phyloP scores from a whole-genome alignment of 2,888 invertebrate genomes.

The Brachylomia viminalis region DNA sequence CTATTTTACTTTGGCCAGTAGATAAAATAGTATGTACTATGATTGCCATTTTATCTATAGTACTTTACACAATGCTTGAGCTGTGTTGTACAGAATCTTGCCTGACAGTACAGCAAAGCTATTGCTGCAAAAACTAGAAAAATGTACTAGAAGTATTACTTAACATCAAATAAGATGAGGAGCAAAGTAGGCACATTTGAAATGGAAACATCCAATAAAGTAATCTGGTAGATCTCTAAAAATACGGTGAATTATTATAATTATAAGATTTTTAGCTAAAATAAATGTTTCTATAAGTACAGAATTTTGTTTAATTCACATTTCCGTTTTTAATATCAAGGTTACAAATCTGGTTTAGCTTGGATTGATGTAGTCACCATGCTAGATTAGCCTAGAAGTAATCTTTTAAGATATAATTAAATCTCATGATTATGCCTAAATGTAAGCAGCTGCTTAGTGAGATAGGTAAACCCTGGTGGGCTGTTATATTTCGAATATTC shows the following conservation, averaged over 20 bases:
- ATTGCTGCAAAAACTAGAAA: conserved; percentile 2
- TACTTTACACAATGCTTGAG: conserved; percentile 7
- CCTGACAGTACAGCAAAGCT: conserved; percentile 12
- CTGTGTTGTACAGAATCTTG: conserved; percentile 26
- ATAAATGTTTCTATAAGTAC: conserved; percentile 52
- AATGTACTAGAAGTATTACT: conserved; percentile 9
- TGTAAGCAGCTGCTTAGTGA: background rate
- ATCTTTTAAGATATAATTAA: background rate
- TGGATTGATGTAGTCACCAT: background rate
- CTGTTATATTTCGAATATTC: too few relatives aligned
- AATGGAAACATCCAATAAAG: conserved; percentile 5
- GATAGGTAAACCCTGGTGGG: background rate
- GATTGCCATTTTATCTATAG: conserved; percentile 2
- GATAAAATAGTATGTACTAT: conserved; percentile 5
- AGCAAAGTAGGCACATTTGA: conserved; percentile 1
- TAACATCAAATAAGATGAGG: background rate
- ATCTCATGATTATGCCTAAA: background rate
- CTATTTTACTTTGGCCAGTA: conserved; percentile 2
- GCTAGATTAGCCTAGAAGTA: background rate
- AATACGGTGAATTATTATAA: conserved; percentile 43
- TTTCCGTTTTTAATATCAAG: background rate
- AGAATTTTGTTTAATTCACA: conserved; percentile 18
- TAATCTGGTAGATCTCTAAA: conserved; percentile 32
- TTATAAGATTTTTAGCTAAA: conserved; percentile 39
- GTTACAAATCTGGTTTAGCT: background rate